Base-by-base conservation (phyloP, 1,140 invertebrate species). In the Dufourea novaeangliae region DNA sequence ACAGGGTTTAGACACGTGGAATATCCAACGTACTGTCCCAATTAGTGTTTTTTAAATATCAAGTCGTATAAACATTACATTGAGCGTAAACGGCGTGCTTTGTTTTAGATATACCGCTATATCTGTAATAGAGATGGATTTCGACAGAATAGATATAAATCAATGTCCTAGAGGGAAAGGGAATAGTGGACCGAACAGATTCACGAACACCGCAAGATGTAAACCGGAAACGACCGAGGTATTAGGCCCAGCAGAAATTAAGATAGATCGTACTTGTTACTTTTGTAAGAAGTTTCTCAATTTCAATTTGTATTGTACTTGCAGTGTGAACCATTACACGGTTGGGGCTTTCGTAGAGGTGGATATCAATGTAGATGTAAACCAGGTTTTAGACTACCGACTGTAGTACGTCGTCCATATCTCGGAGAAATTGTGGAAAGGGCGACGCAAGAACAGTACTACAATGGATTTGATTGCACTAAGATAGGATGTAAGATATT, bases 71-170 rank as follows among this genome's bases (percentile, higher is more conserved):
- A n/a, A n/a, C n/a, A n/a, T n/a, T n/a, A n/a, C n/a, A n/a, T n/a
- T n/a, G n/a, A n/a, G n/a, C n/a, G n/a, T n/a, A n/a, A 50, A 50
- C 5, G 4, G 6, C 20, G 20, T 75, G 41, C 56, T 70, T 85
- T 59, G 62, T 89, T 92, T 79, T 82, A 98, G 97, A 82, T 98
- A 99, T 89, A 98, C 98, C 2, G 98, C 97, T 32, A 96, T 97
- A 61, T 95, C 97, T 0, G 97, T 99, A 0, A 94, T 99, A 90
- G 98, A 99, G 94, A 97, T 99, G 94, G 98, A 99, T 90, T 98
- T 98, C 93, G 98, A 99, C 80, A 94, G 98, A 87, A 97, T 99
- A 92, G 98, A 99, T 91, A 98, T 99, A 90, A 99, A 99, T 93
- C 98, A 99, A 88, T 99, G 98, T 95, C 97, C 98, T 0, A 93